phyloP scores from a whole-genome alignment of 1,140 invertebrate species.

The Oncopeltus fasciatus region DNA sequence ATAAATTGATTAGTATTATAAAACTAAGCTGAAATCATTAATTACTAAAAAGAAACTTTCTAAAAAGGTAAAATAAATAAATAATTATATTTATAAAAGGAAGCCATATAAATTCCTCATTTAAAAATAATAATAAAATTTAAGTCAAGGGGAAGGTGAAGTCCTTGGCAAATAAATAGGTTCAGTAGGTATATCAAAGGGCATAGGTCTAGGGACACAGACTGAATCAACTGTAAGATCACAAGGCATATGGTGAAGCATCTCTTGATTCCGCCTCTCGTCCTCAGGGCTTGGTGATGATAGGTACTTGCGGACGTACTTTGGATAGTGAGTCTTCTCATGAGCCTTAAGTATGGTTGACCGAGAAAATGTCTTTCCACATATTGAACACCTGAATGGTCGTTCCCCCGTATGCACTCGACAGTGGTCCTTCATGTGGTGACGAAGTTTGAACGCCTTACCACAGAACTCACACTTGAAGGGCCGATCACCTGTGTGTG shows the following conservation, averaged over 20 bases:
- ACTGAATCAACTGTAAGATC: conserved; percentile 23
- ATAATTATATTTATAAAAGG: no score
- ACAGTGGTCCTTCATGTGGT: conserved; percentile 87
- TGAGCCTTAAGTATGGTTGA: conserved; percentile 80
- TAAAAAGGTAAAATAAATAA: no score
- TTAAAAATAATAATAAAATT: conserved; percentile 11
- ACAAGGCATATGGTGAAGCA: conserved; percentile 22
- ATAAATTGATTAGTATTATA: no score
- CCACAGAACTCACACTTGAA: conserved; percentile 85
- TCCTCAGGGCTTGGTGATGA: conserved; percentile 72
- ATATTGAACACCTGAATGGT: conserved; percentile 72
- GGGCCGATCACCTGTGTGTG: conserved; percentile 73
- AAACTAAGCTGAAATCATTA: no score
- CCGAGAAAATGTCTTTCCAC: conserved; percentile 77
- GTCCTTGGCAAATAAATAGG: conserved; percentile 20
- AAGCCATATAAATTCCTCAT: not conserved
- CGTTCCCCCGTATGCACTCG: conserved; percentile 79
- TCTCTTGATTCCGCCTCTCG: conserved; percentile 30
- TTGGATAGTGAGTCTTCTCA: conserved; percentile 81
- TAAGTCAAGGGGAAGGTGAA: conserved; percentile 20
- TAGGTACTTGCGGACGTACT: conserved; percentile 71
- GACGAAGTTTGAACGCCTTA: conserved; percentile 74
- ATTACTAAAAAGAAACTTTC: no score
- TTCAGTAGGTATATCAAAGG: conserved; percentile 14
- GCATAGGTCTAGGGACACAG: conserved; percentile 21